These are phyloP conservation scores for Andinoacara biseriatus DNA, from an alignment of 2,113 vertebrate species.

Conservation along the genomic window DNA sequence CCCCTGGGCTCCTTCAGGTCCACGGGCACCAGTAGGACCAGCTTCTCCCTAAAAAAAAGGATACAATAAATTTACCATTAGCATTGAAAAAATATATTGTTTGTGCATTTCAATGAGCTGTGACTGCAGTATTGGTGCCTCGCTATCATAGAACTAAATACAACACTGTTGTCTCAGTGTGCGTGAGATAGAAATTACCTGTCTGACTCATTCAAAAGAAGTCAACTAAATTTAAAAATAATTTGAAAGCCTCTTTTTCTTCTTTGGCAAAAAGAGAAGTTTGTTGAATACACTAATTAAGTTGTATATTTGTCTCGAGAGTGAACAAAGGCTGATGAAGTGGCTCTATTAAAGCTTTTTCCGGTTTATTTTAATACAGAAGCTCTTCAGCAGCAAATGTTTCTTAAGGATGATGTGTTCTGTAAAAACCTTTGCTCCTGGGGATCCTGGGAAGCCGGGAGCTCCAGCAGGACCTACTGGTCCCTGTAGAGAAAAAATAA, in stretches of 20 bases:
- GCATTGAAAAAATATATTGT: neutral
- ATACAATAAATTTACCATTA: neutral
- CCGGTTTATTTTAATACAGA: neutral
- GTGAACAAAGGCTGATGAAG: neutral
- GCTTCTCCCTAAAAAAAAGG: constrained; percentile 88
- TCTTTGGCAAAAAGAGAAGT: neutral
- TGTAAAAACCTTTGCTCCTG: constrained; percentile 89
- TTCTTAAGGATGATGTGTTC: neutral
- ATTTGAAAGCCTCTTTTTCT: neutral
- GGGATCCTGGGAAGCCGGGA: constrained; percentile 95
- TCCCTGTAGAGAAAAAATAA: constrained; percentile 79
- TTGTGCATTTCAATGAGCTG: neutral
- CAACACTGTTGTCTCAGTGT: neutral
- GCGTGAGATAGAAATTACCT: neutral
- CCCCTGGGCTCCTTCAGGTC: constrained; percentile 92
- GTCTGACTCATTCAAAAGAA: neutral
- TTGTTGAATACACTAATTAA: neutral
- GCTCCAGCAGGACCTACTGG: constrained; percentile 92
- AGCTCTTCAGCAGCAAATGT: neutral
- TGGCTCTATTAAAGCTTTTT: neutral
- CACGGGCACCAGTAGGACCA: constrained; percentile 90
- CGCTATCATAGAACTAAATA: neutral
- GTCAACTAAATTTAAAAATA: neutral
- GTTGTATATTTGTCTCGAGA: neutral
- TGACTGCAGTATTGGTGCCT: neutral